Conservation (phyloP, 2,797 vertebrate genomes). For the Chelon auratus region DNA sequence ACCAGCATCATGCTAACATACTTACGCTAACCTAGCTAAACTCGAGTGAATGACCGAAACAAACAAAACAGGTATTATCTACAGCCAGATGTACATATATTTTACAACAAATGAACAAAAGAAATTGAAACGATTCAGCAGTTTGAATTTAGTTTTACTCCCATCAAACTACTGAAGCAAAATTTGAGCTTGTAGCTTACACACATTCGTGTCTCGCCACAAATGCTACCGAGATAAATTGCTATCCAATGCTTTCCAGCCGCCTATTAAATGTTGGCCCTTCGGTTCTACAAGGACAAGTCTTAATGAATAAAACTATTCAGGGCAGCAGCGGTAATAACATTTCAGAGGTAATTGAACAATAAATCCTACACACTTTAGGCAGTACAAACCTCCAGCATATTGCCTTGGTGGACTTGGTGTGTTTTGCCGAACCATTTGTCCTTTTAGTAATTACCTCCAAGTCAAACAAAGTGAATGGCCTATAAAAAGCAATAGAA, state of each 20-base stretch:
- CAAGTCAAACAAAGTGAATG: conserved; percentile 54
- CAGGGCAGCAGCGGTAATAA: conserved; percentile 42
- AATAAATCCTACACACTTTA: conserved; percentile 53
- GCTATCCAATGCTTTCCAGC: conserved; percentile 2
- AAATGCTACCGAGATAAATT: conserved; percentile 40
- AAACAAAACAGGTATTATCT: neutral
- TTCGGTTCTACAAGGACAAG: conserved; percentile 29
- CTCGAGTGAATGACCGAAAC: neutral
- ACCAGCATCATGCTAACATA: neutral
- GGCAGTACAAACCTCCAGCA: conserved; percentile 33
- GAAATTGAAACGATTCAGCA: neutral
- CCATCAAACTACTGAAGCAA: neutral
- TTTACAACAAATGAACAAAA: neutral
- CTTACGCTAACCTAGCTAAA: neutral
- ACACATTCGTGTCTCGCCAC: neutral
- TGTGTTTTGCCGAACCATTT: conserved; percentile 61
- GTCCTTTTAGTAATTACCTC: conserved; percentile 65
- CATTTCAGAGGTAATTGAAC: conserved; percentile 54
- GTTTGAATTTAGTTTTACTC: conserved; percentile 2
- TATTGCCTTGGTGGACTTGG: conserved; percentile 40
- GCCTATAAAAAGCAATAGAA: conserved; percentile 45
- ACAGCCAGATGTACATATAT: neutral
- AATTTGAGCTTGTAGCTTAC: neutral
- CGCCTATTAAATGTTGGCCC: conserved; percentile 33
- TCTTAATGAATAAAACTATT: conserved; percentile 50